Conservation (phyloP, 92 coral and sea anemone species). For the Heteractis magnifica region DNA sequence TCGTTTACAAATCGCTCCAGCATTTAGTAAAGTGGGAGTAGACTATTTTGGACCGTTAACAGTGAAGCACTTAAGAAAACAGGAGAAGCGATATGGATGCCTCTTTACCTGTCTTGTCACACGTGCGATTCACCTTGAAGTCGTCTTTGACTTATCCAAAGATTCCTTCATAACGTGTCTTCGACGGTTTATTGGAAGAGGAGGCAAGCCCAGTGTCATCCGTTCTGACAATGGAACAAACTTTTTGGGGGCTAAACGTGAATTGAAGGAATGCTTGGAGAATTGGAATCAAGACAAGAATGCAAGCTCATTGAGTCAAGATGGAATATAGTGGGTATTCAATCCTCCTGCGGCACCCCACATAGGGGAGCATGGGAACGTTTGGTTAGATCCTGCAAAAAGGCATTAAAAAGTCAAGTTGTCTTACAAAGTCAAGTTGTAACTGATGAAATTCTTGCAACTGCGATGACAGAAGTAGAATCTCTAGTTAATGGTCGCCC, state of each 20-base stretch:
- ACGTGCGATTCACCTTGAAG: constrained; percentile 47
- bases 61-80: constrained; percentile 40
- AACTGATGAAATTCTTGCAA: constrained; percentile 34
- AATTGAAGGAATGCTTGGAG: constrained; percentile 21
- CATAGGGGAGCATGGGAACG: constrained; percentile 39
- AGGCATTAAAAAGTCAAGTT: constrained; percentile 35
- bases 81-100: constrained; percentile 43
- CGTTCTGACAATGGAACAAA: constrained; percentile 44
- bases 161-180: constrained; percentile 51
- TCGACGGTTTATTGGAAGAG: constrained; percentile 38
- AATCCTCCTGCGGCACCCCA: constrained; percentile 35
- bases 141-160: constrained; percentile 31
- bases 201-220: constrained; percentile 45
- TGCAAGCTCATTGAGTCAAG: constrained; percentile 16
- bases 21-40: constrained; percentile 41
- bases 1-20: constrained; percentile 37
- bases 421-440: constrained; percentile 29
- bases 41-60: constrained; percentile 44
- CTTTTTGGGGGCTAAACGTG: constrained; percentile 36
- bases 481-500: constrained; percentile 24
- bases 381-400: constrained; percentile 32
- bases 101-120: constrained; percentile 45
- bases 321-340: constrained; percentile 29
- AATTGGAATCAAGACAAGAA: constrained; percentile 23
- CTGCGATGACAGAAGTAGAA: constrained; percentile 52